Percentiles rank a stretch among this genome's conserved stretches.
These are phyloP conservation scores for Dynastes grantii DNA, from an alignment of 2,888 invertebrate species.

Conservation along the genomic window DNA sequence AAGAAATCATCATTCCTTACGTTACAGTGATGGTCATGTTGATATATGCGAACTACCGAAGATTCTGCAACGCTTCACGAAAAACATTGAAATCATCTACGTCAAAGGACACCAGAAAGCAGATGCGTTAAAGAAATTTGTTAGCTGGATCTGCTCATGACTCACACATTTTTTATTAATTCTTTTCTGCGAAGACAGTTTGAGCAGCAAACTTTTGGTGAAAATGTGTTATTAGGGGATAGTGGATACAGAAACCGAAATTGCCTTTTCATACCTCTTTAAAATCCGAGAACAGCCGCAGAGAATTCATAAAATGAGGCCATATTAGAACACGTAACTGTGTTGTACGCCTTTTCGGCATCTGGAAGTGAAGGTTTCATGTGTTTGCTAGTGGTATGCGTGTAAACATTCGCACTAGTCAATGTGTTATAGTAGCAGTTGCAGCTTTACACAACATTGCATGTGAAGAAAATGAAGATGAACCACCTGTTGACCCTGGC, in stretches of 20 bases:
- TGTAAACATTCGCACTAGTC: background rate
- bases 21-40: no score
- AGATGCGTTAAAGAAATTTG: no score
- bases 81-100: no score
- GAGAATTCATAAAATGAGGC: background rate
- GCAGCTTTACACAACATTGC: background rate
- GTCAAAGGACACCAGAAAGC: no score
- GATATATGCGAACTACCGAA: no score
- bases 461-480: background rate
- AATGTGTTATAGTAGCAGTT: background rate
- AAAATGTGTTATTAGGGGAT: background rate
- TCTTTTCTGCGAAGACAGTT: background rate
- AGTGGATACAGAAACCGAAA: background rate
- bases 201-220: background rate
- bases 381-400: background rate
- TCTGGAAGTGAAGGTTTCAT: background rate
- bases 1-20: no score
- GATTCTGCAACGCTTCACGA: no score
- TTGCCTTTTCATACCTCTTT: background rate
- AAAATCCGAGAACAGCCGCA: background rate
- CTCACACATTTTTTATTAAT: slow-evolving; percentile 53
- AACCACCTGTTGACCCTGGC: background rate
- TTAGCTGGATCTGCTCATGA: slow-evolving; percentile 52
- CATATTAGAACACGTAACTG: slow-evolving; percentile 27
- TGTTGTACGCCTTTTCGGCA: background rate